These are phyloP conservation scores for Congeria kusceri DNA, from an alignment of 2,888 invertebrate genomes.

Conservation along the genomic window DNA sequence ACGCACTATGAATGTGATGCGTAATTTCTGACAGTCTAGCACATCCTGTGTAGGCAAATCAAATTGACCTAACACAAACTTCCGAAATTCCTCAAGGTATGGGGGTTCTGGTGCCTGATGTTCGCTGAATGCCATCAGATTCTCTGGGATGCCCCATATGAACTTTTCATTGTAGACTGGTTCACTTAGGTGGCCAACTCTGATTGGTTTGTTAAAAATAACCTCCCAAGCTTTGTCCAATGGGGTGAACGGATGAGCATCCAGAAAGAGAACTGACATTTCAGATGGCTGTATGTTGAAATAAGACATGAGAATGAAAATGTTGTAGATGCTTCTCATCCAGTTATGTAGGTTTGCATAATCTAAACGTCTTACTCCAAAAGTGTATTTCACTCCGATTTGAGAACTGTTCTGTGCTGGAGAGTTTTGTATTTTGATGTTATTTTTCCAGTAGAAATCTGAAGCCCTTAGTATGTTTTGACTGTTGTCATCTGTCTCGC, in stretches of 20 bases:
- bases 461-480: not conserved
- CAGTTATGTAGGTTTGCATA: slow-evolving; percentile 73
- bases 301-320: slow-evolving; percentile 61
- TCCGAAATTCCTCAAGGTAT: slow-evolving; percentile 73
- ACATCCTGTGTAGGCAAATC: slow-evolving; percentile 21
- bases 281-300: slow-evolving; percentile 57
- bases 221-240: slow-evolving; percentile 73
- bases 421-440: not conserved
- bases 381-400: slow-evolving; percentile 18
- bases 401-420: not conserved
- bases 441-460: slow-evolving; percentile 2
- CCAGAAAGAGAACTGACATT: slow-evolving; percentile 73
- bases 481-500: slow-evolving; percentile 7
- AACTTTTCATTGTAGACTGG: slow-evolving; percentile 62
- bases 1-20: slow-evolving; percentile 75
- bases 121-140: slow-evolving; percentile 68
- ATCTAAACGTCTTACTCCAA: slow-evolving; percentile 65
- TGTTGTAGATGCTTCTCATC: slow-evolving; percentile 66
- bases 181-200: slow-evolving; percentile 62
- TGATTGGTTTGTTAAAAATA: slow-evolving; percentile 68
- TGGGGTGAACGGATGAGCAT: slow-evolving; percentile 74
- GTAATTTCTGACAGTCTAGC: slow-evolving; percentile 65
- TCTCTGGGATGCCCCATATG: slow-evolving; percentile 72
- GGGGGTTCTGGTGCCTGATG: slow-evolving; percentile 59
- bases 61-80: slow-evolving; percentile 71